A percentile compares a stretch with the other conserved stretches of the same genome.
Evolutionary conservation across 2,888 invertebrate species (phyloP).

Genomic region (Seira sanloemensis): DNA sequence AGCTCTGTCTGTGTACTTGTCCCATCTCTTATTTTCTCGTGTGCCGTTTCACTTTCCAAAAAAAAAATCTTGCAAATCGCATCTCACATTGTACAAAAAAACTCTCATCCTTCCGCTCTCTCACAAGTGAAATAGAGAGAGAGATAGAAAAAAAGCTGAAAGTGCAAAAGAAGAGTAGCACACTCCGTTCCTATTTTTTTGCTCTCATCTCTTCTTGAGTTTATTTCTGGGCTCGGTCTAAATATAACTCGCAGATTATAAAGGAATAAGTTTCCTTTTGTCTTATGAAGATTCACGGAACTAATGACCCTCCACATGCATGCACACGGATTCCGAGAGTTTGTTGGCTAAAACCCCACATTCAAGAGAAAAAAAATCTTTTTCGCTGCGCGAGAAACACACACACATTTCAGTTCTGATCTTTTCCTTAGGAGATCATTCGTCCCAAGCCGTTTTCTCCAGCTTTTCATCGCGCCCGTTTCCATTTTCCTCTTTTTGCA

Average conservation of each 20-base stretch:
- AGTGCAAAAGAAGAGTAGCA: neutral
- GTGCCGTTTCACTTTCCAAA: neutral
- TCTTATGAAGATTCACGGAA: slow-evolving; percentile 50
- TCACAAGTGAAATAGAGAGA: neutral
- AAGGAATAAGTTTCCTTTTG: slow-evolving; percentile 62
- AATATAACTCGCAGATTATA: slow-evolving; percentile 62
- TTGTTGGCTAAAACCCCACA: slow-evolving; percentile 46
- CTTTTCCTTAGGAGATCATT: slow-evolving; percentile 52
- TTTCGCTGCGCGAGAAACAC: too few relatives aligned
- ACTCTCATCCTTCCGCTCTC: neutral
- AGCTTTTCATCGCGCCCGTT: slow-evolving; percentile 56
- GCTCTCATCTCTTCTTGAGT: too few relatives aligned
- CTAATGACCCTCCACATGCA: slow-evolving; percentile 46
- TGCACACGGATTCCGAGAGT: neutral
- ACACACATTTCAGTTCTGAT: slow-evolving; percentile 65
- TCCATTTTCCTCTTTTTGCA: slow-evolving; percentile 62
- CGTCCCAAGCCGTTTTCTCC: slow-evolving; percentile 59
- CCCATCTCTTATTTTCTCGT: slow-evolving; percentile 9
- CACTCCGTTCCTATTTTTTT: neutral
- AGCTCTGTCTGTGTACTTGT: too few relatives aligned
- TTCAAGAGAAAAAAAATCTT: slow-evolving; percentile 38
- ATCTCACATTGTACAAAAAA: slow-evolving; percentile 22
- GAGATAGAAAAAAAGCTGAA: neutral
- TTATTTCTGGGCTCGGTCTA: slow-evolving; percentile 62
- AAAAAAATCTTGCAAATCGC: slow-evolving; percentile 39